These are phyloP conservation scores for Aelia acuminata DNA, from an alignment of 2,888 invertebrate genomes.

Conservation along the genomic window DNA sequence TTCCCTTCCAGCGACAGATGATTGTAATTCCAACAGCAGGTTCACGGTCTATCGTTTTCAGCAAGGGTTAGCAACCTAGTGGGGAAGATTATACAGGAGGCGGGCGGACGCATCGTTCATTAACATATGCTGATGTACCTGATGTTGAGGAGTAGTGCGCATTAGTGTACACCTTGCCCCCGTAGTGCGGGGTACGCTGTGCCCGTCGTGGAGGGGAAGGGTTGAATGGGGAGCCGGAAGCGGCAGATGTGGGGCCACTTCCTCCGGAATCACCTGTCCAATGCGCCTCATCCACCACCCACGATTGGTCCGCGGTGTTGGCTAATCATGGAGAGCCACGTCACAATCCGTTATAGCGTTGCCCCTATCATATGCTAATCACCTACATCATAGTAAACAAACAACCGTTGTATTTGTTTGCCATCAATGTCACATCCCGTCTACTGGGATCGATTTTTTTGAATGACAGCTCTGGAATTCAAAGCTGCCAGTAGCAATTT, in stretches of 20 bases:
- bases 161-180: conserved; percentile 23
- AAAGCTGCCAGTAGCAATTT: neutral
- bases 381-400: conserved; percentile 6
- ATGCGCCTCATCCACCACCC: conserved; percentile 10
- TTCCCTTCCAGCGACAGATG: neutral
- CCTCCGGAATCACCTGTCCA: conserved; percentile 45
- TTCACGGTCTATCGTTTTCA: neutral
- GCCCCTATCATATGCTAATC: conserved; percentile 40
- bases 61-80: neutral
- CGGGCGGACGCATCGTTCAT: neutral
- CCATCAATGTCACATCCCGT: neutral
- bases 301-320: neutral
- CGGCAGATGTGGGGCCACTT: conserved; percentile 33
- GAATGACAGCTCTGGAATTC: neutral
- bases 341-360: neutral
- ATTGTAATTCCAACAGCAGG: neutral
- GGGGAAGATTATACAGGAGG: neutral
- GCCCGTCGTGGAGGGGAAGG: neutral
- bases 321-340: neutral
- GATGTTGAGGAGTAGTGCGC: conserved; percentile 31
- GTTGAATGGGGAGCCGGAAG: conserved; percentile 24
- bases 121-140: neutral
- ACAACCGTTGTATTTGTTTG: neutral
- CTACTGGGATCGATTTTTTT: neutral
- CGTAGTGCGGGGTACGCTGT: neutral